Conservation (phyloP, 2,888 invertebrate species). For the Crocallis elinguaria region DNA sequence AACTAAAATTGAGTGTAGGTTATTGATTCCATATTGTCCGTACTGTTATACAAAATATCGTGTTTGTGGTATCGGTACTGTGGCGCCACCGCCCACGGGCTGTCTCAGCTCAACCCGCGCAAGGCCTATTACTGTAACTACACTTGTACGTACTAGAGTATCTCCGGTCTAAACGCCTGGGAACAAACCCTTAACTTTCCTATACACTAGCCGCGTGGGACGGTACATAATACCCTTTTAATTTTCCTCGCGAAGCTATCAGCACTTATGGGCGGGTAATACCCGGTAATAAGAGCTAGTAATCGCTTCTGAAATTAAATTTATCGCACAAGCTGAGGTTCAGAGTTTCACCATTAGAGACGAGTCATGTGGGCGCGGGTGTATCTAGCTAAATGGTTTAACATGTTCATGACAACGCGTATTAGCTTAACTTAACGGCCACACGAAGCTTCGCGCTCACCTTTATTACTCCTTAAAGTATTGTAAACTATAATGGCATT, state of each 20-base stretch:
- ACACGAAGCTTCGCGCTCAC: conserved; percentile 33
- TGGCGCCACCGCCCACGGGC: conserved; percentile 62
- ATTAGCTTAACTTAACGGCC: conserved; percentile 44
- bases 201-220: conserved; percentile 64
- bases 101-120: conserved; percentile 52
- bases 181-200: conserved; percentile 63
- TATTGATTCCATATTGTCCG: neutral
- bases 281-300: conserved; percentile 58
- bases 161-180: conserved; percentile 54
- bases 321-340: conserved; percentile 36
- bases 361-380: conserved; percentile 44
- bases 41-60: conserved; percentile 5
- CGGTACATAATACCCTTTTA: conserved; percentile 76
- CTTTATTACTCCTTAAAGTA: conserved; percentile 40
- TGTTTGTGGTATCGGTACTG: conserved; percentile 43
- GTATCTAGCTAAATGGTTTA: conserved; percentile 45
- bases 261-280: conserved; percentile 60
- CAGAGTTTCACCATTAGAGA: conserved; percentile 34
- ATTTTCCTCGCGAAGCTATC: conserved; percentile 74
- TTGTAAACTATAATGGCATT: conserved; percentile 40
- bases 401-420: conserved; percentile 45
- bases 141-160: conserved; percentile 49
- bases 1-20: neutral
- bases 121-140: conserved; percentile 54
- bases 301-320: conserved; percentile 59